Evolutionary conservation across 2,113 vertebrate genomes (phyloP), one percentile per base, ranked within the genome.

Genomic region (Oncorhynchus mykiss): DNA sequence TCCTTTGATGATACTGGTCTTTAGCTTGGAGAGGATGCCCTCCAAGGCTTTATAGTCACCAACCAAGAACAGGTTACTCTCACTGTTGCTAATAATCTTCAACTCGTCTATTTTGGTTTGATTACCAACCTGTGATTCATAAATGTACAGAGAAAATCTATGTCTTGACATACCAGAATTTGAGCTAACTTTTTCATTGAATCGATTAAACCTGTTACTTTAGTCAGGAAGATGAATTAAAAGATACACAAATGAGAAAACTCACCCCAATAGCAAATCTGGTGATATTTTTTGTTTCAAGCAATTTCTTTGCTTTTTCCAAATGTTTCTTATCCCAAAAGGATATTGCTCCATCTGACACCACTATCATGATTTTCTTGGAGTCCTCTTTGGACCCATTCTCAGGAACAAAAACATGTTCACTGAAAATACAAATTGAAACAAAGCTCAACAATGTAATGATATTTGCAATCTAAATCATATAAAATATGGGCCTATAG

Each of bases 191-290:
- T 45, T 11, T 45, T 0, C 0, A 45, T 45, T 45, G 39, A 45
- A 11, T 45, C 39, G 2, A 45, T 45, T 45, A 45, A 45, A 45
- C 39, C 39, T 45, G 39, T 45, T 45, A 45, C 39, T 45, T 45
- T 45, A 45, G 39, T 11, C 39, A 45, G 39, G 9, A 45, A 45
- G 39, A 45, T 45, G 0, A 11, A 45, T 45, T 75, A 45, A 45
- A 45, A 45, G 8, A 11, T 12, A 11, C 39, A 45, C 51, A 14
- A 54, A 18, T 18, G 16, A 18, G 4, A 54, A 18, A 7, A 25
- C 34, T 78, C 70, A 95, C 94, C 89, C 94, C 94, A 20, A 94
- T 94, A 64, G 93, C 91, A 78, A 91, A 94, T 64, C 93, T 91
- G 73, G 87, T 78, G 2, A 95, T 71, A 59, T 71, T 87, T 20